Evolutionary conservation across 2,113 vertebrate genomes (phyloP).

Genomic region (Brevimyrus niger): DNA sequence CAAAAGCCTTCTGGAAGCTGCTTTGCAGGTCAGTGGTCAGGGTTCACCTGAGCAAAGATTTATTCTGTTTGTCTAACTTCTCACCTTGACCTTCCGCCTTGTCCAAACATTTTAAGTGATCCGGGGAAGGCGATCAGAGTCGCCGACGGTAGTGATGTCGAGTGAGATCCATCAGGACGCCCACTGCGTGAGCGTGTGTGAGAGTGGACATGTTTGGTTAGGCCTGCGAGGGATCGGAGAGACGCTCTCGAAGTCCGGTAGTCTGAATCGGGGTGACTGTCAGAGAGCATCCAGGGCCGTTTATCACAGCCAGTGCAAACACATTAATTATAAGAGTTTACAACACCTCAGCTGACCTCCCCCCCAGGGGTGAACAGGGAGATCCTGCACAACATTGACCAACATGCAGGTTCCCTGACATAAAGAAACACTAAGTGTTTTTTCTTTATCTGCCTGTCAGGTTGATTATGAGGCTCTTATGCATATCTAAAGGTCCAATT

Average conservation of each 20-base stretch:
- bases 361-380: background rate
- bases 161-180: background rate
- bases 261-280: constrained; percentile 45
- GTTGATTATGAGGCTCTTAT: background rate
- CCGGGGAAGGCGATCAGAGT: constrained; percentile 13
- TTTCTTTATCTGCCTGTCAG: background rate
- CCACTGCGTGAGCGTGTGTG: background rate
- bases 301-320: constrained; percentile 57
- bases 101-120: constrained; percentile 46
- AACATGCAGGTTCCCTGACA: background rate
- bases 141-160: constrained; percentile 5
- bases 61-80: constrained; percentile 51
- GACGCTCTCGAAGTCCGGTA: constrained; percentile 63
- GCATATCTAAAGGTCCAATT: background rate
- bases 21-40: constrained; percentile 29
- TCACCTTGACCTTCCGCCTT: constrained; percentile 55
- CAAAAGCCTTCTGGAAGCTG: constrained; percentile 1
- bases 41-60: constrained; percentile 43
- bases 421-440: background rate
- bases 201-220: constrained; percentile 41
- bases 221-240: constrained; percentile 49
- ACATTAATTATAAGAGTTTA: constrained; percentile 49
- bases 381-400: background rate
- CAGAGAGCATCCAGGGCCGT: constrained; percentile 50
- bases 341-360: constrained; percentile 31